These are phyloP conservation scores for Athalia circularis DNA, from an alignment of 2,888 invertebrate species.

Conservation along the genomic window DNA sequence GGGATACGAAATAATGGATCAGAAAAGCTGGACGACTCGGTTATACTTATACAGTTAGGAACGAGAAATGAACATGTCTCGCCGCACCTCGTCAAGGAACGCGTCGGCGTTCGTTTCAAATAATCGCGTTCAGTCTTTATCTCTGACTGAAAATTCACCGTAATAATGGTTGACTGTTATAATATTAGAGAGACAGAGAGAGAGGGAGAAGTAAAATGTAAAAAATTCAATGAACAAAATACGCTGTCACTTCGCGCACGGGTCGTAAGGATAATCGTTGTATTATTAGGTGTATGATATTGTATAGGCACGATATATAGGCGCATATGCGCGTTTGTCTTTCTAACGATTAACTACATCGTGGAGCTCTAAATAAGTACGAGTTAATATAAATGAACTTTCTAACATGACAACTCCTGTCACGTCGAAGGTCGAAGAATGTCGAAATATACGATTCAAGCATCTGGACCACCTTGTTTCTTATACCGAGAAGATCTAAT, in stretches of 20 bases:
- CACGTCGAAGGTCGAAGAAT: slow-evolving; percentile 34
- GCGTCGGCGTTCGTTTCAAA: slow-evolving; percentile 23
- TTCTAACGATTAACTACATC: slow-evolving; percentile 13
- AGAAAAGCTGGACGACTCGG: neutral
- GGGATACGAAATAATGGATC: slow-evolving; percentile 42
- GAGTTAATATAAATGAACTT: slow-evolving; percentile 33
- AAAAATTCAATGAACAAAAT: neutral
- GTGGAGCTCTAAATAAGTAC: slow-evolving; percentile 5
- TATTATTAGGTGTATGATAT: no score
- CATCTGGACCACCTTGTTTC: slow-evolving; percentile 36
- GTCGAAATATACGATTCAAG: slow-evolving; percentile 20
- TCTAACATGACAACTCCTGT: slow-evolving; percentile 30
- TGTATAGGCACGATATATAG: neutral
- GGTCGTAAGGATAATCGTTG: no score
- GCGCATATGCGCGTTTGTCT: slow-evolving; percentile 18
- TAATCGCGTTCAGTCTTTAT: neutral
- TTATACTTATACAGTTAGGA: no score
- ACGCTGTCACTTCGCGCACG: slow-evolving; percentile 5
- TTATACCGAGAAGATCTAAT: slow-evolving; percentile 7
- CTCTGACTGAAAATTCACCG: slow-evolving; percentile 9
- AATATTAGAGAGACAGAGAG: neutral
- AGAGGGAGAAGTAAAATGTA: neutral
- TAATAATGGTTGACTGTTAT: neutral
- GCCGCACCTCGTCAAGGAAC: slow-evolving; percentile 41
- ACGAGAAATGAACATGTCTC: slow-evolving; percentile 39